These are phyloP conservation scores for Aphaenogaster floridana DNA, from an alignment of 1,140 invertebrate genomes.

Conservation along the genomic window DNA sequence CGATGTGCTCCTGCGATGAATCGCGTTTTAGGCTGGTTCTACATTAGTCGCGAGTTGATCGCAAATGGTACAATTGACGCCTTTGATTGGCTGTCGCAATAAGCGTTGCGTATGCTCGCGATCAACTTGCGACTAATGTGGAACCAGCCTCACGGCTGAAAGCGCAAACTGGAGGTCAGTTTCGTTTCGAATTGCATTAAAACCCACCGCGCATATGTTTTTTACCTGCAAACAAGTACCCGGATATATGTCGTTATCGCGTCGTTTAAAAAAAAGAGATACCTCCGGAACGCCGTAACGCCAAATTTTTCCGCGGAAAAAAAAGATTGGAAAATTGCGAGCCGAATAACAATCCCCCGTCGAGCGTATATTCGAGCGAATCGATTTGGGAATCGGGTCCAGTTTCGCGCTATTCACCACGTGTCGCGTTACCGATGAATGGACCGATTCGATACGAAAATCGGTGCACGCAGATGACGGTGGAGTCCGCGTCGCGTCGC, in stretches of 20 bases:
- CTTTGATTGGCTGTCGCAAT: no score
- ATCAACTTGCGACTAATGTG: no score
- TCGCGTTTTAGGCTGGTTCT: background rate
- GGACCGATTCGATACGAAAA: conserved; percentile 50
- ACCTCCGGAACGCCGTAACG: background rate
- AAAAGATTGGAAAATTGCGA: conserved; percentile 19
- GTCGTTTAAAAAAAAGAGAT: conserved; percentile 13
- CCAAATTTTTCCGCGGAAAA: background rate
- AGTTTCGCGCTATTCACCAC: conserved; percentile 39
- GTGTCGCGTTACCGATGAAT: conserved; percentile 57
- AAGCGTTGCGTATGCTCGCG: no score
- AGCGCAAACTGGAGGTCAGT: background rate
- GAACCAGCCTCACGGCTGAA: background rate
- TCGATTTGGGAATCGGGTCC: conserved; percentile 50
- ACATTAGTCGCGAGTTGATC: no score
- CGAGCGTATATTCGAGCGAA: conserved; percentile 11
- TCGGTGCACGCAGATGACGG: conserved; percentile 35
- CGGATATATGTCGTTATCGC: conserved; percentile 25
- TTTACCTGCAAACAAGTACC: background rate
- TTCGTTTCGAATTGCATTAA: conserved; percentile 38
- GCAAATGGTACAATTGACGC: no score
- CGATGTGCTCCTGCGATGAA: background rate
- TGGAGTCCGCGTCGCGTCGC: background rate
- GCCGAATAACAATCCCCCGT: conserved; percentile 29
- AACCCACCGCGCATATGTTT: background rate